phyloP scores from a whole-genome alignment of 2,888 invertebrate species.

The Zaprionus lineosus region DNA sequence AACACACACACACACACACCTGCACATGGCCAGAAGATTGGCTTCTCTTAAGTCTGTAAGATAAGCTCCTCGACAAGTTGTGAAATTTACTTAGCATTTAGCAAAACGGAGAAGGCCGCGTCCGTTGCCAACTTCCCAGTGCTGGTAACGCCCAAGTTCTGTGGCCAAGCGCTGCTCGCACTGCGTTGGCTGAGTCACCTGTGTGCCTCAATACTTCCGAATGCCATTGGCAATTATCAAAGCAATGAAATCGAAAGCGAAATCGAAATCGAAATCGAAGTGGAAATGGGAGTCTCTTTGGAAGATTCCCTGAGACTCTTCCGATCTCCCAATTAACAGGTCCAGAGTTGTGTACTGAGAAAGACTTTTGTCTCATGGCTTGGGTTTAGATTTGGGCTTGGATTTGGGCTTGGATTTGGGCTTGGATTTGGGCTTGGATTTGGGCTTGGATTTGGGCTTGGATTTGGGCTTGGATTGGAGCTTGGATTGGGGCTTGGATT shows the following conservation, averaged over 20 bases:
- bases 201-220: constrained; percentile 12
- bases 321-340: constrained; percentile 21
- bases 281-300: no score
- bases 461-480: no score
- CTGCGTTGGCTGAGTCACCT: neutral
- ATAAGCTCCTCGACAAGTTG: constrained; percentile 45
- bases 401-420: constrained; percentile 1
- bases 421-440: neutral
- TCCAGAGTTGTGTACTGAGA: constrained; percentile 24
- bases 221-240: constrained; percentile 26
- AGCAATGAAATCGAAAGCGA: constrained; percentile 27
- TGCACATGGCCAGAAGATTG: neutral
- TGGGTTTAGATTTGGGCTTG: neutral
- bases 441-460: neutral
- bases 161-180: neutral
- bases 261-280: constrained; percentile 13
- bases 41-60: constrained; percentile 36
- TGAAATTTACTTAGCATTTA: constrained; percentile 63
- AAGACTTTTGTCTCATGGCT: constrained; percentile 42
- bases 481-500: neutral
- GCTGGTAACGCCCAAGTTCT: neutral
- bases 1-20: constrained; percentile 1
- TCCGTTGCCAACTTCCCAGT: constrained; percentile 1
- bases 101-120: constrained; percentile 45
- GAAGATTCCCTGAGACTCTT: neutral